Base-by-base conservation (phyloP, 2,888 invertebrate genomes). In the Himalopsyche tibetana region DNA sequence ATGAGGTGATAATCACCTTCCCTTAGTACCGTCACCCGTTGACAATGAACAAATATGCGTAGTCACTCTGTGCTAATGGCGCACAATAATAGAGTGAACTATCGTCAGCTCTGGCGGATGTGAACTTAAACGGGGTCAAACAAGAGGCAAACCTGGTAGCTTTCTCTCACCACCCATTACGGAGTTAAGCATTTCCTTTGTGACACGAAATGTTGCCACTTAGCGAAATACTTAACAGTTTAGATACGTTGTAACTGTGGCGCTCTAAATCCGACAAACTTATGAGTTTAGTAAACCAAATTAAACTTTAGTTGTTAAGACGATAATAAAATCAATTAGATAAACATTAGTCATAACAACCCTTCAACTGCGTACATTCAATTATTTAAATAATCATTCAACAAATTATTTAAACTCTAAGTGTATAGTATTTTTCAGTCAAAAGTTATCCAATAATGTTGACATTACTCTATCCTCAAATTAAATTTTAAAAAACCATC, bases 151-250 rank as follows among this genome's bases (percentile, higher is more conserved):
- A 63, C 63, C 63, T 63, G 63, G 19, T 19, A 63, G 63, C 63
- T 63, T 63, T 63, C 63, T 63, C 63, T 63, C 63, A 63, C 63
- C 28, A 63, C 63, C 56, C 63, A 63, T 63, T 63, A 63, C 28
- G 19, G 63, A 28, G 63, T 19, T 63, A 63, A 63, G 63, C 63
- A 63, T 63, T 63, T 63, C 63, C 84, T 84, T 79, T 84, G 84
- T 56, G 84, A 80, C 56, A 55, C 80, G 19, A 74, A 84, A 55
- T 84, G 84, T 55, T 80, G 79, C 83, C 83, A 83, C 83, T 83
- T 74, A 74, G 40, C 69, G 63, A 63, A 63, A 63, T 63, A 63
- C 63, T 63, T 63, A 63, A 28, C 63, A 63, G 63, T 63, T 63
- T 63, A 63, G 63, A 63, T 63, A 28, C 63, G 63, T 19, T 63